Conservation (phyloP, 2,888 invertebrate species). For the Tetanocera ferruginea region DNA sequence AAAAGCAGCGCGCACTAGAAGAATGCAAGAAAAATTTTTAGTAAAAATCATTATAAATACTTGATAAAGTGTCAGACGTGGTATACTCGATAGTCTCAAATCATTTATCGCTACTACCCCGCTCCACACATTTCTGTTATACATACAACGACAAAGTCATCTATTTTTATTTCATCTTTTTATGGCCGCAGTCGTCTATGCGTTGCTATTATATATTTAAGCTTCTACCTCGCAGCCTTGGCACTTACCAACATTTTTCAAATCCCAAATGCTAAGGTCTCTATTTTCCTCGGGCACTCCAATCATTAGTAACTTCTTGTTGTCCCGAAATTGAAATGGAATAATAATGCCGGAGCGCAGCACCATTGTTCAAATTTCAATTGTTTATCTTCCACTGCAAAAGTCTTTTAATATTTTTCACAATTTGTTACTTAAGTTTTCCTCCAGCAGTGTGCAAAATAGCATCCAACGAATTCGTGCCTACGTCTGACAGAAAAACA, state of each 20-base stretch:
- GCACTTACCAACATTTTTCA: slow-evolving; percentile 64
- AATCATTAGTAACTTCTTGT: slow-evolving; percentile 64
- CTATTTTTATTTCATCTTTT: slow-evolving; percentile 25
- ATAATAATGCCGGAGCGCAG: slow-evolving; percentile 64
- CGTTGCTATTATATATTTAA: background rate
- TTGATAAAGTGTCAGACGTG: background rate
- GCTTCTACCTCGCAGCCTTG: background rate
- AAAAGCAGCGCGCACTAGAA: slow-evolving; percentile 62
- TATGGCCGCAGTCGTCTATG: slow-evolving; percentile 9
- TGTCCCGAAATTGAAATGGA: slow-evolving; percentile 66
- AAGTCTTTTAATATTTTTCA: background rate
- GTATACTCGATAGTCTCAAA: background rate
- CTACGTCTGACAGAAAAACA: slow-evolving; percentile 6
- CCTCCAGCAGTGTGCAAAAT: background rate
- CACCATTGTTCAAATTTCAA: slow-evolving; percentile 57
- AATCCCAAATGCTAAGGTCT: slow-evolving; percentile 63
- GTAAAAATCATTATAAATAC: slow-evolving; percentile 7
- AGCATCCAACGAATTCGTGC: background rate
- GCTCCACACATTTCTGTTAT: slow-evolving; percentile 22
- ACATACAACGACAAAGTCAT: slow-evolving; percentile 35
- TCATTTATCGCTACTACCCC: background rate
- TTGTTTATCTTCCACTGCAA: background rate
- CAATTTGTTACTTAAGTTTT: background rate
- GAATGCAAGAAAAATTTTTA: slow-evolving; percentile 26
- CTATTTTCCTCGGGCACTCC: slow-evolving; percentile 60